Evolutionary conservation across 2,113 vertebrate species (phyloP), one percentile per base, ranked within the genome.

Genomic region (Rhea americana): DNA sequence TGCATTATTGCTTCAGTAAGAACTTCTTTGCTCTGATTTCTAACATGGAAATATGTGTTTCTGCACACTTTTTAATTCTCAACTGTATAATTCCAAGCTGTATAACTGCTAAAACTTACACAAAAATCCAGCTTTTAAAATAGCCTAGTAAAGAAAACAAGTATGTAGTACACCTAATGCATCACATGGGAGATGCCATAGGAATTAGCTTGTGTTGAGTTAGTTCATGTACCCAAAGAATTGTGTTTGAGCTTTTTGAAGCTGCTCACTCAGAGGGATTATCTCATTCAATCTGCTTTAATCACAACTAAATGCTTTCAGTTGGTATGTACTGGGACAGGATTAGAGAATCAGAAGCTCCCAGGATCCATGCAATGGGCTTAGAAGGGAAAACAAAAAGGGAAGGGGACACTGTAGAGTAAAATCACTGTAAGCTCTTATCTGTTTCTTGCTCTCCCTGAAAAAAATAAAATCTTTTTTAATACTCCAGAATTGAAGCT

Each of bases 251-350:
- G 97, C 98, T 97, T 96, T 98, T 97, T 98, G 97, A 98, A 98
- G 98, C 98, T 98, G 97, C 93, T 98, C 98, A 98, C 97, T 98
- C 97, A 93, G 87, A 97, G 94, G 98, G 98, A 99, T 99, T 98
- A 99, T 97, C 98, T 98, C 94, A 96, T 98, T 96, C 98, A 98
- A 98, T 98, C 98, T 98, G 97, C 97, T 97, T 98, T 98, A 99
- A 99, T 99, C 97, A 96, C 97, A 97, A 97, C 98, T 98, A 99
- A 98, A 98, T 96, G 98, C 96, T 98, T 98, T 97, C 98, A 97
- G 97, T 96, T 98, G 97, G 96, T 98, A 93, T 97, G 95, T 92
- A 95, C 90, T 77, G 96, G 97, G 87, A 93, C 80, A 96, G 96
- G 97, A 97, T 97, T 97, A 97, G 95, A 97, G 91, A 96, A 96